These are phyloP conservation scores for Periplaneta americana DNA, from an alignment of 1,140 invertebrate genomes.

Conservation along the genomic window DNA sequence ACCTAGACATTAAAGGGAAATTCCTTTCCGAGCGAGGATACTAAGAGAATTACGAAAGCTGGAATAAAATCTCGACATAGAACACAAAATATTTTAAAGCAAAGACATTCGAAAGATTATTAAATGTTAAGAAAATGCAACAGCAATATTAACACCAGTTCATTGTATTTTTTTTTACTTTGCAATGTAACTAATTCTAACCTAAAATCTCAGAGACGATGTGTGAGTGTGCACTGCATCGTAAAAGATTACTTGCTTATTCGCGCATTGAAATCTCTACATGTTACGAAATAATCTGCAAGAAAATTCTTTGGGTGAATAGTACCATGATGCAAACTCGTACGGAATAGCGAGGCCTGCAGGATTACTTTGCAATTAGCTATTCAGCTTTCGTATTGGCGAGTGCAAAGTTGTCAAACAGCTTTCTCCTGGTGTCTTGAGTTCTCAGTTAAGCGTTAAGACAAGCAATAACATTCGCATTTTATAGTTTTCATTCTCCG, in stretches of 20 bases:
- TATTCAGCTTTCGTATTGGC: not conserved
- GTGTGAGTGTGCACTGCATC: too few species aligned
- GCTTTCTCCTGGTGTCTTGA: not conserved
- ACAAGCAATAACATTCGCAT: not conserved
- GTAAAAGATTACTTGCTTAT: not conserved
- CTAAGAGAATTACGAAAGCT: too few species aligned
- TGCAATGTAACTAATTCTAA: too few species aligned
- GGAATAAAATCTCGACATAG: too few species aligned
- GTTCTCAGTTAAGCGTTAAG: not conserved
- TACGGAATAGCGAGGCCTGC: not conserved
- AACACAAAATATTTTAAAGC: too few species aligned
- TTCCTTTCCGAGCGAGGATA: too few species aligned
- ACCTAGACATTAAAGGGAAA: too few species aligned
- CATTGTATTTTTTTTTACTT: too few species aligned
- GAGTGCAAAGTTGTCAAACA: not conserved
- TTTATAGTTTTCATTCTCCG: not conserved
- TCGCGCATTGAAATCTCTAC: not conserved
- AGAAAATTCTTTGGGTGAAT: not conserved
- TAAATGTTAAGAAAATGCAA: too few species aligned
- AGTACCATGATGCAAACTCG: not conserved
- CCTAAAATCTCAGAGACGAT: not conserved
- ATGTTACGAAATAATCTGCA: too few species aligned
- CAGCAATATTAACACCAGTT: too few species aligned
- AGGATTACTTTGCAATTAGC: not conserved
- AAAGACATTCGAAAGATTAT: too few species aligned